phyloP scores from a whole-genome alignment of 2,797 vertebrate genomes.

The Phyllotis vaccarum region DNA sequence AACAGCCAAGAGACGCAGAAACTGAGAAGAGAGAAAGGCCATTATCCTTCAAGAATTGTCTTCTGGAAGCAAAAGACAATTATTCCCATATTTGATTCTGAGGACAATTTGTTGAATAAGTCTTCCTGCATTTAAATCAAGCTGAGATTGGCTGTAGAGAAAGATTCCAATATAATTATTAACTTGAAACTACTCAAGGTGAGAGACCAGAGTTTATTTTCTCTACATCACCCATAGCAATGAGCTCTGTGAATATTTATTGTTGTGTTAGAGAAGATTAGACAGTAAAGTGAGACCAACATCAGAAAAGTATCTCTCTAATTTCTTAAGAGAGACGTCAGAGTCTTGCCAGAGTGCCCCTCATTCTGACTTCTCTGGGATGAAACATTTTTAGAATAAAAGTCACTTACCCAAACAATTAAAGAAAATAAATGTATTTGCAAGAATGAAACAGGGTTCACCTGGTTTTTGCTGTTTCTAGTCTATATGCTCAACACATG shows the following conservation, averaged over 20 bases:
- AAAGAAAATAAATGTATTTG: background rate
- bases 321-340: background rate
- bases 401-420: fast-evolving
- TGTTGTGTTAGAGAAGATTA: constrained; percentile 25
- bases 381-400: background rate
- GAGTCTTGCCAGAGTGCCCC: background rate
- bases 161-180: constrained; percentile 47
- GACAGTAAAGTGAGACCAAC: constrained; percentile 15
- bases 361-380: background rate
- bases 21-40: background rate
- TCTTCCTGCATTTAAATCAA: constrained; percentile 61
- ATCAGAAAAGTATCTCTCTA: background rate
- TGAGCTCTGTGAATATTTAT: constrained; percentile 51
- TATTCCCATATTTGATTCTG: constrained; percentile 51
- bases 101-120: constrained; percentile 52
- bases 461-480: background rate
- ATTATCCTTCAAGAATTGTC: constrained; percentile 39
- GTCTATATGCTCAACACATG: background rate
- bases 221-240: constrained; percentile 4
- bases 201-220: constrained; percentile 33
- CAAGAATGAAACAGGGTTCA: fast-evolving
- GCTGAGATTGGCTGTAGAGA: constrained; percentile 41
- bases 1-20: background rate
- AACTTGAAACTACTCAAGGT: constrained; percentile 52
- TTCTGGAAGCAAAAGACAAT: constrained; percentile 57